A percentile compares a stretch with the other conserved stretches of the same genome.
Evolutionary conservation across 2,113 vertebrate genomes (phyloP).

Genomic region (Parotia lawesii): DNA sequence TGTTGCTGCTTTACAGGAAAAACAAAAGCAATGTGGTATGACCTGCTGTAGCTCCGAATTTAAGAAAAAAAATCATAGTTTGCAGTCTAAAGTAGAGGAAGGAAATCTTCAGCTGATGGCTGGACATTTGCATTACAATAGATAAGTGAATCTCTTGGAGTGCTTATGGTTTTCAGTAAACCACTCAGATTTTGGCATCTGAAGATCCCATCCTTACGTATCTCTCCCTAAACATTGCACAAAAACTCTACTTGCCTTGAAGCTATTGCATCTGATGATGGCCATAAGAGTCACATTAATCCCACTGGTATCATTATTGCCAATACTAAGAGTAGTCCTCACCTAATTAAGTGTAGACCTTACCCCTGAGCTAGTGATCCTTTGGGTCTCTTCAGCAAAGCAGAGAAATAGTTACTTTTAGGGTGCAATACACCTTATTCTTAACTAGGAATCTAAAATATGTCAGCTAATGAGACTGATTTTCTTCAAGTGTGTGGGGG

Average conservation of each 20-base stretch:
- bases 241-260: background rate
- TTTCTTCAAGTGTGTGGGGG: accelerated
- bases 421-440: background rate
- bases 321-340: background rate
- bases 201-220: background rate
- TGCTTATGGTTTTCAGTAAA: background rate
- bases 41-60: background rate
- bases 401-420: background rate
- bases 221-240: background rate
- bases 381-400: background rate
- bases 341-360: background rate
- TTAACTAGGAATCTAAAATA: background rate
- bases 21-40: background rate
- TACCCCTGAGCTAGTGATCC: background rate
- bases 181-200: background rate
- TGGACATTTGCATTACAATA: background rate
- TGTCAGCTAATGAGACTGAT: background rate
- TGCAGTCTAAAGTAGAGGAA: background rate
- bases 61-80: background rate
- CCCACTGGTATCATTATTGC: background rate
- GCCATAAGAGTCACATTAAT: background rate
- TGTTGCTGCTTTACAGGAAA: background rate
- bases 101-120: background rate
- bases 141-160: background rate
- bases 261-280: background rate